Conservation (phyloP, 30 jellyfish, hydroid and myxozoan species). For the Pelagia noctiluca region DNA sequence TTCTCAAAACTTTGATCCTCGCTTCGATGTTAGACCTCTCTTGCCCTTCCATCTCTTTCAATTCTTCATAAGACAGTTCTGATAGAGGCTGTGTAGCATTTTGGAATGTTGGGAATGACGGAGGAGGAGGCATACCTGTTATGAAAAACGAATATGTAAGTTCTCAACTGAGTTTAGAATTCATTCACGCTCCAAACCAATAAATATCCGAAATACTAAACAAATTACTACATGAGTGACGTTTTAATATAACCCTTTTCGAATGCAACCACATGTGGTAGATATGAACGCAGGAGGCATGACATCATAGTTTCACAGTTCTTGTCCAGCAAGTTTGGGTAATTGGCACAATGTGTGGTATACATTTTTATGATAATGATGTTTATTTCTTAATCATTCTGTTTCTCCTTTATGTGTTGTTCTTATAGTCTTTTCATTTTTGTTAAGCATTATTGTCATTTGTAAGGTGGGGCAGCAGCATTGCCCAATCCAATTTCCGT, state of each 20-base stretch:
- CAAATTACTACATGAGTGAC: background rate
- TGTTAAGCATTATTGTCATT: no score
- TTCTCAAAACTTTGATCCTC: conserved; percentile 85
- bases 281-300: conserved; percentile 58
- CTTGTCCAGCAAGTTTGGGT: no score
- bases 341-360: no score
- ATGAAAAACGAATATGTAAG: background rate
- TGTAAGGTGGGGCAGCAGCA: no score
- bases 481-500: no score
- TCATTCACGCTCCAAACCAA: background rate
- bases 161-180: no score
- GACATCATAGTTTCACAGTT: no score
- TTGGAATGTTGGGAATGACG: conserved; percentile 66
- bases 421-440: no score
- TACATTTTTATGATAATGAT: no score
- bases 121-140: conserved; percentile 74
- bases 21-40: conserved; percentile 99
- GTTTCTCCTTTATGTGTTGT: no score
- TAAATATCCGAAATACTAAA: background rate
- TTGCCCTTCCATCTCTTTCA: conserved; percentile 97
- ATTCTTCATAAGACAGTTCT: conserved; percentile 76
- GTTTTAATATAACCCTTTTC: background rate
- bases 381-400: no score
- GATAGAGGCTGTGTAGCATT: conserved; percentile 49
- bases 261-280: conserved; percentile 26